A percentile compares a stretch with the other conserved stretches of the same genome.
Conservation (phyloP, 1,140 invertebrate genomes). For the Cydia fagiglandana region DNA sequence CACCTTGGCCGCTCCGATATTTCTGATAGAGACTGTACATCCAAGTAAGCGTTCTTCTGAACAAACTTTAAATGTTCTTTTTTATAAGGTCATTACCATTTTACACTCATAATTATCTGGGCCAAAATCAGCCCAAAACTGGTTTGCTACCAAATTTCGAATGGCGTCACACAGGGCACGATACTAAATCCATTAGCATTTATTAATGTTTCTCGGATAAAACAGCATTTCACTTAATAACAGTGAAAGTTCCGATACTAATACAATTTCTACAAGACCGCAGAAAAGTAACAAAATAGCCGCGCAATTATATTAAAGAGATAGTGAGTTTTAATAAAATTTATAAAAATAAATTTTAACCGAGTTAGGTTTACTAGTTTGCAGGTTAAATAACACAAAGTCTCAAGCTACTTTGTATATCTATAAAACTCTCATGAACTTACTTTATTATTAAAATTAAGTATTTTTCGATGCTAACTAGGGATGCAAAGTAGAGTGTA, state of each 20-base stretch:
- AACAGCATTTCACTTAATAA: slow-evolving; percentile 30
- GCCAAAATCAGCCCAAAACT: slow-evolving; percentile 5
- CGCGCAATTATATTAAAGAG: background rate
- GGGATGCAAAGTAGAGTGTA: too few relatives aligned
- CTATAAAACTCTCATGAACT: too few relatives aligned
- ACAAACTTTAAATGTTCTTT: too few relatives aligned
- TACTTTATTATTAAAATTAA: too few relatives aligned
- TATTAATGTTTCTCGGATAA: slow-evolving; percentile 10
- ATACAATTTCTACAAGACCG: slow-evolving; percentile 28
- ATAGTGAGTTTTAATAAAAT: too few relatives aligned
- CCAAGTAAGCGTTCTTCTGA: too few relatives aligned
- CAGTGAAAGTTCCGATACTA: slow-evolving; percentile 29
- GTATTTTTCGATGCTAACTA: too few relatives aligned
- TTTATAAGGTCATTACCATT: too few relatives aligned
- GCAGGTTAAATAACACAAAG: too few relatives aligned
- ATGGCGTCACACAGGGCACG: slow-evolving; percentile 8
- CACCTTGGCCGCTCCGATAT: too few relatives aligned
- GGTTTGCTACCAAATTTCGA: background rate
- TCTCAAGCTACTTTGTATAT: too few relatives aligned
- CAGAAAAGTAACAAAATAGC: slow-evolving; percentile 24
- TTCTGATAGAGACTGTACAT: too few relatives aligned
- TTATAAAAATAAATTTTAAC: background rate
- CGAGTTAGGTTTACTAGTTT: background rate
- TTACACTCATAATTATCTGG: background rate
- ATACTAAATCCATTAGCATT: slow-evolving; percentile 11